Conservation (phyloP, 2,113 vertebrate genomes). For the Psittacara wagleri region DNA sequence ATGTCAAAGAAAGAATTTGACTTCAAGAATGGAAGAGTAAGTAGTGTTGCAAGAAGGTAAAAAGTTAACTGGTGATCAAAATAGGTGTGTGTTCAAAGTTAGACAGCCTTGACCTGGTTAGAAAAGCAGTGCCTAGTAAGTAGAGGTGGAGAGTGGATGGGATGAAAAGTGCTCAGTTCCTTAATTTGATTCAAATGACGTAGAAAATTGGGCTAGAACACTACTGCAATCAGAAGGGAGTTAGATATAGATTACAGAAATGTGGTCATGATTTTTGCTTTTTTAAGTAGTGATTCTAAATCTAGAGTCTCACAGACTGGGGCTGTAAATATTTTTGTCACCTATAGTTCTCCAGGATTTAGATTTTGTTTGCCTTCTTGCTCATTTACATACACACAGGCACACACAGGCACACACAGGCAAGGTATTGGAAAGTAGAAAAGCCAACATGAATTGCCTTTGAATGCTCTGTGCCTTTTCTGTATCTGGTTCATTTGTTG, state of each 20-base stretch:
- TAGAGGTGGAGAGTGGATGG: neutral
- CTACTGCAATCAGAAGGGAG: neutral
- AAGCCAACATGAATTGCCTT: neutral
- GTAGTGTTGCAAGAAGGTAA: neutral
- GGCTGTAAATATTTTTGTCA: neutral
- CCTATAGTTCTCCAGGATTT: neutral
- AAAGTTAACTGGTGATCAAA: neutral
- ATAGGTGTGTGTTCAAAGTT: neutral
- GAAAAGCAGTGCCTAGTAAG: neutral
- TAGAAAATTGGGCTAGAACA: neutral
- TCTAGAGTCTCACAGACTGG: neutral
- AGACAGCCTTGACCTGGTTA: neutral
- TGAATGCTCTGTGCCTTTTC: neutral
- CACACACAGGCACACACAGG: neutral
- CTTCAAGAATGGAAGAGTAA: neutral
- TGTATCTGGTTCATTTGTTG: neutral
- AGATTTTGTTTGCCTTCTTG: neutral
- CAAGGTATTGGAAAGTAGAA: neutral
- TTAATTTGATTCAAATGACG: neutral
- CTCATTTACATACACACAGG: neutral
- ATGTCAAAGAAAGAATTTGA: neutral
- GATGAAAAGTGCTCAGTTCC: neutral
- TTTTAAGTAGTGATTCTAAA: neutral
- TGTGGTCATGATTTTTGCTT: neutral
- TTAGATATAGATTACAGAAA: neutral